Conservation (phyloP, 2,797 vertebrate genomes). For the Eupleurogrammus muticus region DNA sequence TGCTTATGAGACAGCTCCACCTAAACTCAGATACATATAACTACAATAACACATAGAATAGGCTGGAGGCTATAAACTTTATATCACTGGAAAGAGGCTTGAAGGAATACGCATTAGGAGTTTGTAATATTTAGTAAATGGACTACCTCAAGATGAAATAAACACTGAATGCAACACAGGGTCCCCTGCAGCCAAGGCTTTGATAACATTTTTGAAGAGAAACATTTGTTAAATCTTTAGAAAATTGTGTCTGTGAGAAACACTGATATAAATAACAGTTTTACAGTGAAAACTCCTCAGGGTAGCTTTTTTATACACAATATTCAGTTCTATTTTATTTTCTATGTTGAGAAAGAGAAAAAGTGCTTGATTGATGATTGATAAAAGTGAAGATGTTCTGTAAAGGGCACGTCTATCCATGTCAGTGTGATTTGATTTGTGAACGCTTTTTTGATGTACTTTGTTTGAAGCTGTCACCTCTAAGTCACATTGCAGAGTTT, state of each 20-base stretch:
- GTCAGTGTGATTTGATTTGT: constrained; percentile 14
- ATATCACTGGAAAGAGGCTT: not conserved
- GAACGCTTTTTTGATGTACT: not conserved
- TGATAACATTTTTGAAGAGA: constrained; percentile 18
- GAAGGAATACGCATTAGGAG: not conserved
- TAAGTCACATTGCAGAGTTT: constrained; percentile 40
- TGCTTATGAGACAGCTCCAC: not conserved
- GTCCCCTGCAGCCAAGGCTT: not conserved
- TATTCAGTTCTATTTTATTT: constrained; percentile 14
- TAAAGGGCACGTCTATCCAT: not conserved
- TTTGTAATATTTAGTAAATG: constrained; percentile 4
- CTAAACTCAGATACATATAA: no score
- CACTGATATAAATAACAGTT: not conserved
- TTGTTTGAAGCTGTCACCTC: constrained; percentile 16
- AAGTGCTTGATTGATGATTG: not conserved
- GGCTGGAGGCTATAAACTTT: not conserved
- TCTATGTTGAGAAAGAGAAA: constrained; percentile 1
- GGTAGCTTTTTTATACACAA: not conserved
- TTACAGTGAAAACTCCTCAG: not conserved
- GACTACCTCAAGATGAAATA: not conserved
- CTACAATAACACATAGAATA: not conserved
- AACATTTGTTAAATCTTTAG: constrained; percentile 1
- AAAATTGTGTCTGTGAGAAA: not conserved
- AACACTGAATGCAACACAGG: not conserved
- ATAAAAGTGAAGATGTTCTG: not conserved